Evolutionary conservation across 2,797 vertebrate species (phyloP).

Genomic region (Peromyscus eremicus): DNA sequence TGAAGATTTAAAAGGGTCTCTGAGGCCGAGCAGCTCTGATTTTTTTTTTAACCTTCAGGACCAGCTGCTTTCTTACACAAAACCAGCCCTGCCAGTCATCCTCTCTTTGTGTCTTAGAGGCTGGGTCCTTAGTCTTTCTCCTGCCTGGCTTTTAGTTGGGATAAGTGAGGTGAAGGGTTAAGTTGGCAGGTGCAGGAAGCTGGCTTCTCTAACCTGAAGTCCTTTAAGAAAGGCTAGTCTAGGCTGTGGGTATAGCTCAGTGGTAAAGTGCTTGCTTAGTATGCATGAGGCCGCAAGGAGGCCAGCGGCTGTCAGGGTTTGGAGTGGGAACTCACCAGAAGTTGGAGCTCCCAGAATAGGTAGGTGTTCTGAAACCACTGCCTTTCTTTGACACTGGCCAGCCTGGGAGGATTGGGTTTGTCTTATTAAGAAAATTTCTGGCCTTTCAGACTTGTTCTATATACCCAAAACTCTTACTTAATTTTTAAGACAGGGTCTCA

Average conservation of each 20-base stretch:
- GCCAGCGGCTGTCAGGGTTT: neutral
- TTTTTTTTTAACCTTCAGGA: neutral
- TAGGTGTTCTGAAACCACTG: conserved; percentile 8
- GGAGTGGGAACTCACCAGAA: neutral
- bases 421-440: conserved; percentile 39
- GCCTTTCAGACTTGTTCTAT: neutral
- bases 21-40: neutral
- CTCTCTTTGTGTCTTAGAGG: neutral
- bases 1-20: conserved; percentile 7
- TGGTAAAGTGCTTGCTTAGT: neutral
- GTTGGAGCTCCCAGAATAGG: neutral
- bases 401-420: conserved; percentile 2
- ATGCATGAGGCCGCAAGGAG: neutral
- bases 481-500: neutral
- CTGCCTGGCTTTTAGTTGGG: conserved; percentile 12
- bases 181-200: neutral
- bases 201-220: conserved; percentile 20
- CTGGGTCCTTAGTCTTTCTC: neutral
- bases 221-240: conserved; percentile 16
- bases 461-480: neutral
- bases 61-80: neutral
- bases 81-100: neutral
- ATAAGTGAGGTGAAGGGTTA: neutral
- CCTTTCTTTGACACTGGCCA: neutral
- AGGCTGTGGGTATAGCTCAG: neutral